Percentiles rank a stretch among this genome's conserved stretches.
phyloP scores from a whole-genome alignment of 2,113 vertebrate species.

The Neodon shergylaensis region DNA sequence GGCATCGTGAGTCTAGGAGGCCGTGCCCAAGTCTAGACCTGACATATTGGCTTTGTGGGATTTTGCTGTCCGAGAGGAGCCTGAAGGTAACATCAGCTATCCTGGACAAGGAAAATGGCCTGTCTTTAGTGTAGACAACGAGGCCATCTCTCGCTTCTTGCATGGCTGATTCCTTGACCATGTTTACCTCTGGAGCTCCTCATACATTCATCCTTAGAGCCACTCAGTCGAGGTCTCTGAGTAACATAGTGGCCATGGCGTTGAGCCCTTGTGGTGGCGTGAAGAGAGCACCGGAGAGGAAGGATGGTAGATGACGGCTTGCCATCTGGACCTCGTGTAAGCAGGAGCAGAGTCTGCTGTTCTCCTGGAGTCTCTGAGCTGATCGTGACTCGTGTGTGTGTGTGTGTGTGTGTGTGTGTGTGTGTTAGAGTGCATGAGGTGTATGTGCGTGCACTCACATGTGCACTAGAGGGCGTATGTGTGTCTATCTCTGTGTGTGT shows the following conservation, averaged over 20 bases:
- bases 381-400: background rate
- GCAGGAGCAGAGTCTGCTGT: background rate
- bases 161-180: background rate
- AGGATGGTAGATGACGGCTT: no score
- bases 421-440: no score
- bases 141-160: background rate
- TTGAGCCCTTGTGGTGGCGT: background rate
- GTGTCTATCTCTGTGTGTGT: background rate
- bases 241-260: background rate
- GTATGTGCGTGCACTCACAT: fast-evolving
- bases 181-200: background rate
- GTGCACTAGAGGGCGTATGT: background rate
- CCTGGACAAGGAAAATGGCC: background rate
- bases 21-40: background rate
- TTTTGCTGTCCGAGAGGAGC: background rate
- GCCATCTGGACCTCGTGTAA: background rate
- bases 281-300: background rate
- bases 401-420: background rate
- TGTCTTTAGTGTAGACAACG: background rate
- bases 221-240: background rate
- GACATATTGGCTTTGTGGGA: fast-evolving
- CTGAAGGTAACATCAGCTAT: background rate
- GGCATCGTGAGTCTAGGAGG: background rate
- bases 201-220: background rate
- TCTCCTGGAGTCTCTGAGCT: background rate